These are phyloP conservation scores for Pelochelys cantorii DNA, from an alignment of 2,797 vertebrate genomes.

Conservation along the genomic window DNA sequence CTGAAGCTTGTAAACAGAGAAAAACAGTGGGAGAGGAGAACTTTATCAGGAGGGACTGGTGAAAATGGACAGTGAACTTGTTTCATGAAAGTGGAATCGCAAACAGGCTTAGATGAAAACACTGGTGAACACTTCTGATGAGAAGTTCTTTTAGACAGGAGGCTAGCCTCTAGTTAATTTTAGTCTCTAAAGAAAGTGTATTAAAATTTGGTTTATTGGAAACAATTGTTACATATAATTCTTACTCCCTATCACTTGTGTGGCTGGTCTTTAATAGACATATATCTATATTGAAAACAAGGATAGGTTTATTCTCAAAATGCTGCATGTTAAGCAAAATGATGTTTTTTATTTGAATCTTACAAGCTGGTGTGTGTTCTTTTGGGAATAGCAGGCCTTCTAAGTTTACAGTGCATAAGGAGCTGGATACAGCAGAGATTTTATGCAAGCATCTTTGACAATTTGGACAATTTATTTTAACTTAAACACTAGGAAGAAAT, in stretches of 20 bases:
- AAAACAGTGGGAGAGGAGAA: too few relatives aligned
- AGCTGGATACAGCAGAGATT: not conserved
- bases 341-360: too few relatives aligned
- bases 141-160: not conserved
- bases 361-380: not conserved
- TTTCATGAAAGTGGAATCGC: not conserved
- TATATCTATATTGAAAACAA: too few relatives aligned
- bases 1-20: too few relatives aligned
- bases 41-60: not conserved
- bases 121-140: not conserved
- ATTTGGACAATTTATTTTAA: not conserved
- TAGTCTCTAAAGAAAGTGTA: not conserved
- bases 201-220: not conserved
- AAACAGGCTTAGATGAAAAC: not conserved
- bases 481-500: not conserved
- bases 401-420: not conserved
- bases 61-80: not conserved
- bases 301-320: too few relatives aligned
- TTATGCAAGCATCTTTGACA: not conserved
- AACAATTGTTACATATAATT: not conserved
- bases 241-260: not conserved
- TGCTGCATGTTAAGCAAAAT: not conserved
- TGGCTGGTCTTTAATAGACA: not conserved
- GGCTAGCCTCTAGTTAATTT: not conserved
- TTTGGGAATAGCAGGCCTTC: not conserved